phyloP scores from a whole-genome alignment of 2,113 vertebrate genomes.

The Symphodus melops region DNA sequence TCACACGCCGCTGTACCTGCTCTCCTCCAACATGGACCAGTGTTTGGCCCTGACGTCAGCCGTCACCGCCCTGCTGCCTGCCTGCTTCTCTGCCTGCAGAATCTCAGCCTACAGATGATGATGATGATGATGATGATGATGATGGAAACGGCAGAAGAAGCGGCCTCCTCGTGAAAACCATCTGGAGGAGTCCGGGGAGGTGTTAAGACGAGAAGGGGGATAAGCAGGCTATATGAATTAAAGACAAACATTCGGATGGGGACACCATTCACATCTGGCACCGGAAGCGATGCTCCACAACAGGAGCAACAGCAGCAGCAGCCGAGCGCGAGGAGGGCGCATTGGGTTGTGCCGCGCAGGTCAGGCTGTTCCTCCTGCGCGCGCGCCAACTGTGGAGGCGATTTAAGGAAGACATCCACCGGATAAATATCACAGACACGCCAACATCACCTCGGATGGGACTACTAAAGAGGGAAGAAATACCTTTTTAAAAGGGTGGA shows the following conservation, averaged over 20 bases:
- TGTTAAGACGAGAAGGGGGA: slow-evolving; percentile 29
- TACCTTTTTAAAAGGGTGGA: slow-evolving; percentile 72
- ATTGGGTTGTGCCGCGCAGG: slow-evolving; percentile 58
- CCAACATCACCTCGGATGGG: slow-evolving; percentile 2
- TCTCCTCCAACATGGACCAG: slow-evolving; percentile 75
- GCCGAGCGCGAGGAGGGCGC: slow-evolving; percentile 45
- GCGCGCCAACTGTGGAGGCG: slow-evolving; percentile 35
- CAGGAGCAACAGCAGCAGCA: slow-evolving; percentile 8
- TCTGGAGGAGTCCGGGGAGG: slow-evolving; percentile 9
- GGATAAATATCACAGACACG: slow-evolving; percentile 14
- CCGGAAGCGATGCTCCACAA: slow-evolving; percentile 43
- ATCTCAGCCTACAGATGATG: slow-evolving; percentile 64
- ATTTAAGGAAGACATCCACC: slow-evolving; percentile 38
- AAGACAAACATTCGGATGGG: slow-evolving; percentile 37
- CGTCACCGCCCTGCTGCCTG: slow-evolving; percentile 76
- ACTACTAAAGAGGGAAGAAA: slow-evolving; percentile 3
- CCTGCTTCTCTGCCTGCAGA: slow-evolving; percentile 68
- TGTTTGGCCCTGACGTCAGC: slow-evolving; percentile 80
- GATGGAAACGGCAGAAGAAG: slow-evolving; percentile 67
- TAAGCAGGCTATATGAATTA: neutral
- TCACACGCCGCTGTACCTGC: slow-evolving; percentile 72
- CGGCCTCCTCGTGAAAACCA: slow-evolving; percentile 70
- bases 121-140: too few species aligned
- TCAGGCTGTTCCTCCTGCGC: slow-evolving; percentile 48
- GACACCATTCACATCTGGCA: slow-evolving; percentile 24